Base-by-base conservation (phyloP, 2,113 vertebrate genomes). In the Philantomba maxwellii region DNA sequence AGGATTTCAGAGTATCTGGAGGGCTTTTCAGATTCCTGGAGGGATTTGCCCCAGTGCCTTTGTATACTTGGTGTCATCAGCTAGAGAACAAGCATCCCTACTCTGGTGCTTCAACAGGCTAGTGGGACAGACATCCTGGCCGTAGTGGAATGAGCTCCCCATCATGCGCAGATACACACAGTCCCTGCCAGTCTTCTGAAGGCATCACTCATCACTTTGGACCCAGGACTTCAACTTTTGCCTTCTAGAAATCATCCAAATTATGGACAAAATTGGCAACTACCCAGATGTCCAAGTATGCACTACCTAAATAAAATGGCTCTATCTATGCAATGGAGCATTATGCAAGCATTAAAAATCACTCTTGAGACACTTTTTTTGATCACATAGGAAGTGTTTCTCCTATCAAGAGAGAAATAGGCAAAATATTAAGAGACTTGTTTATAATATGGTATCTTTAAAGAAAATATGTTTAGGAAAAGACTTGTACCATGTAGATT, bases 231-330 rank as follows among this genome's bases (percentile, higher is more conserved):
- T 91, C 26, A 13, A 13, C 30, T 82, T 94, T 51, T 45, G 58
- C 36, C 86, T 80, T 87, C 55, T 49, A 83, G 78, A 91, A 93
- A 78, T 62, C 78, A 84, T 64, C 78, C 92, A 94, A 89, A 87
- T 62, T 45, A 25, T 60, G 51, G 55, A 53, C 53, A 43, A 39
- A 45, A 70, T 16, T 39, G 62, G 55, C 82, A 60, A 6, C 49
- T n/a, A 25, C 62, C 23, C 75, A 82, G 45, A 80, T n/a, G n/a
- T 33, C 66, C 84, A 92, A 19, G 16, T 45, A 21, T 57, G 25
- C 5, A 3, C 33, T 28, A 14, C 30, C 45, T 78, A 30, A 82
- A 43, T 81, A 47, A 85, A 57, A 47, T 96, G 49, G 60, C 89
- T 95, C 26, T 60, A 1, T 26, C 25, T 25, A 0, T 82, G 30